These are phyloP conservation scores for Pedetes capensis DNA, from an alignment of 2,113 vertebrate genomes.

Conservation along the genomic window DNA sequence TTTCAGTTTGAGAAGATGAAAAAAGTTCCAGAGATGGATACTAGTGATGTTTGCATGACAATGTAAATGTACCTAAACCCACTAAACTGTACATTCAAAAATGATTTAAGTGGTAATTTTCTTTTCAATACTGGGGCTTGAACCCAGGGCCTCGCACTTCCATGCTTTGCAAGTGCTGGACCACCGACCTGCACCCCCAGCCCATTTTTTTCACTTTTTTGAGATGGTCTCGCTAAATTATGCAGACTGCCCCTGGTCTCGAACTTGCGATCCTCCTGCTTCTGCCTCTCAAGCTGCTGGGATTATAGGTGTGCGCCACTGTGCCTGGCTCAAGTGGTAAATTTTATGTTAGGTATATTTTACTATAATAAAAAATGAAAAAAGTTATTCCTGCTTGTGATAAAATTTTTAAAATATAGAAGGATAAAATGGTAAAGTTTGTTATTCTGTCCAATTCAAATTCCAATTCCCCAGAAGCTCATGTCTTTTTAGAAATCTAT, in stretches of 20 bases:
- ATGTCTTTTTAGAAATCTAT: background rate
- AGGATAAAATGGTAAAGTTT: background rate
- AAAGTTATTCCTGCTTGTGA: background rate
- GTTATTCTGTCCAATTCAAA: background rate
- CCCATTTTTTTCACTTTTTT: no score
- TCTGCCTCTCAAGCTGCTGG: no score
- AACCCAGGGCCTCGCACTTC: no score
- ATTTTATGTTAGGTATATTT: background rate
- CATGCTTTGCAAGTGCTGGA: no score
- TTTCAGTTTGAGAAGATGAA: background rate
- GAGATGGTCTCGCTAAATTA: no score
- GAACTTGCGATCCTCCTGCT: no score
- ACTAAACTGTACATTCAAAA: background rate
- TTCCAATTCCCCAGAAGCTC: background rate
- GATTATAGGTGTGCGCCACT: no score
- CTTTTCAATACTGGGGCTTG: no score
- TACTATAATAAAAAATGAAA: background rate
- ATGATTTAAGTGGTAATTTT: background rate
- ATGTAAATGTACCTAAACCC: background rate
- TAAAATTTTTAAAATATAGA: conserved; percentile 12
- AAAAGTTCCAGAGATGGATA: background rate
- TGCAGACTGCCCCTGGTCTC: no score
- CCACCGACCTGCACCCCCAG: no score
- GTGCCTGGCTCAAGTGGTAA: no score
- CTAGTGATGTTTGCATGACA: background rate